Base-by-base conservation (phyloP, 1,140 invertebrate species). In the Schmidtea mediterranea region DNA sequence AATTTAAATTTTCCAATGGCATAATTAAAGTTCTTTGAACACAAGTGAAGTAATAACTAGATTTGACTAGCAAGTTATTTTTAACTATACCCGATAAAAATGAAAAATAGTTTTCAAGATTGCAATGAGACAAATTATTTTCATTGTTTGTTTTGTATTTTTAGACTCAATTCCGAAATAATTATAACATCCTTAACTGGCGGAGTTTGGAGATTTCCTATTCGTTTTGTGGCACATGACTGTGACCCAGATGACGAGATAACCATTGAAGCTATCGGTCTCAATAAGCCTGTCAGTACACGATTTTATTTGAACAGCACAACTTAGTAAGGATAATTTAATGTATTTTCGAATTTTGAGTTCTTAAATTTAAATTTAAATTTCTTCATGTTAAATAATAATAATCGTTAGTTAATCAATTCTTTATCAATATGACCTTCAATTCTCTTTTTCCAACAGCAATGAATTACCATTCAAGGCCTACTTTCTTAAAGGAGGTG, bases 141-240 rank as follows among this genome's bases (percentile, higher is more conserved):
- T n/a, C n/a, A n/a, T n/a, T n/a, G n/a, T n/a, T n/a, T n/a, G n/a
- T n/a, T n/a, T n/a, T n/a, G n/a, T n/a, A n/a, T 40, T 57, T 56
- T 22, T 51, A 64, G 62, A 16, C 53, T 59, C 50, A 51, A 55
- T 49, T 59, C 57, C 3, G 51, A 60, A 32, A 49, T 65, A 16
- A 47, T 55, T 21, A 57, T 66, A 6, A 55, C 55, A 36, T 58
- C 57, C 36, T 57, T 58, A 2, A 53, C 56, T 8, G 64, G 64
- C 40, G 62, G 64, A n/a, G 51, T 62, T 16, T 66, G 62, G 62
- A 57, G 55, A 47, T 66, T 64, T 49, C 62, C 64, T 6, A 50
- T 66, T 1, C 51, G 54, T n/a, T 62, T 66, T 51, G 48, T 57
- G 10, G 58, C 64, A 23, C 43, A 57, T 19, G 62, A 65, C 36